phyloP scores from a whole-genome alignment of 2,797 vertebrate species.

The Lophius americanus region DNA sequence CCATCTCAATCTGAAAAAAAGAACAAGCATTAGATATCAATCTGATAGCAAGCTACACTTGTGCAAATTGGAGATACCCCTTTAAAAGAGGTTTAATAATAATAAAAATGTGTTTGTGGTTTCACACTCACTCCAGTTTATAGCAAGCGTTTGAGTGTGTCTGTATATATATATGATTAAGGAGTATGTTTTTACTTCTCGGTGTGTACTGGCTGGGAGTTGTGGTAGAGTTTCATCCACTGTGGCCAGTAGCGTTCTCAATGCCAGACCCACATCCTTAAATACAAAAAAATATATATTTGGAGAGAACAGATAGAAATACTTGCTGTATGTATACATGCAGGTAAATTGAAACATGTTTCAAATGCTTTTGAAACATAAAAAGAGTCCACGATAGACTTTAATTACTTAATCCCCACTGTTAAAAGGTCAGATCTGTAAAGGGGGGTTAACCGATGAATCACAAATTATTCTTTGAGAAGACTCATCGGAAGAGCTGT shows the following conservation, averaged over 20 bases:
- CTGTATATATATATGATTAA: background rate
- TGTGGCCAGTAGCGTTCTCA: conserved; percentile 94
- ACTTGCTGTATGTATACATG: too few relatives aligned
- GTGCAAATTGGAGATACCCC: background rate
- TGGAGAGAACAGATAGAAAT: too few relatives aligned
- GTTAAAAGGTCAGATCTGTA: background rate
- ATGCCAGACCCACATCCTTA: conserved; percentile 95
- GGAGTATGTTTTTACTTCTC: conserved; percentile 86
- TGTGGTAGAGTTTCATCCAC: conserved; percentile 96
- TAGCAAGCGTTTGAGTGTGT: background rate
- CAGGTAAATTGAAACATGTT: too few relatives aligned
- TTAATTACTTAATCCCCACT: too few relatives aligned
- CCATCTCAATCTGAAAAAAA: conserved; percentile 93
- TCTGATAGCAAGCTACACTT: background rate
- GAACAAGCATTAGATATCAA: background rate
- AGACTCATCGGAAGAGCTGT: background rate
- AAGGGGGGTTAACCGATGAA: background rate
- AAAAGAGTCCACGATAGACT: too few relatives aligned
- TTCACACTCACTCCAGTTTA: background rate
- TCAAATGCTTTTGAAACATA: too few relatives aligned
- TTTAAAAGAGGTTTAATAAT: background rate
- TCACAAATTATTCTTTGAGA: background rate
- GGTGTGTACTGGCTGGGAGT: conserved; percentile 93
- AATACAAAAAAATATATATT: background rate
- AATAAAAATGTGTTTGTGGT: background rate